phyloP scores from a whole-genome alignment of 1,140 invertebrate species.

The Monomorium pharaonis region DNA sequence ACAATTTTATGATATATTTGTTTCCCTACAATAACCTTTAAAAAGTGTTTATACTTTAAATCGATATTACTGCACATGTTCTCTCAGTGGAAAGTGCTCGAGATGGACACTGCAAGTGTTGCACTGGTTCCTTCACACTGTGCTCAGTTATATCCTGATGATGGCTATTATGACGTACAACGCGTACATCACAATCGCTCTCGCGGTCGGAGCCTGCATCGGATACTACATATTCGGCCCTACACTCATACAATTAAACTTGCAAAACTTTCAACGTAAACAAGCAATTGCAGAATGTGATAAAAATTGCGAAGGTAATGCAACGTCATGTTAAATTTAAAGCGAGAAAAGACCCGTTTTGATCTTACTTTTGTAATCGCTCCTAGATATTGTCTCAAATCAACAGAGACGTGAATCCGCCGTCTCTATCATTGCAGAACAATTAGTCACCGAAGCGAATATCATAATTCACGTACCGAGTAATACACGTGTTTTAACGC shows the following conservation, averaged over 20 bases:
- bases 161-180: slow-evolving; percentile 96
- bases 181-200: slow-evolving; percentile 91
- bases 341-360: not conserved
- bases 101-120: slow-evolving; percentile 79
- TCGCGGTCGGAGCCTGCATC: slow-evolving; percentile 91
- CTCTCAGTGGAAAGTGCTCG: slow-evolving; percentile 66
- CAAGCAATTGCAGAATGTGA: slow-evolving; percentile 73
- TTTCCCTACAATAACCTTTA: not conserved
- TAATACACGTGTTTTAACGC: not conserved
- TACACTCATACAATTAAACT: slow-evolving; percentile 75
- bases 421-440: slow-evolving; percentile 75
- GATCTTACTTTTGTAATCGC: not conserved
- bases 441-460: slow-evolving; percentile 74
- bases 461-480: slow-evolving; percentile 71
- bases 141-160: slow-evolving; percentile 94
- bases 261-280: slow-evolving; percentile 69
- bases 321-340: slow-evolving; percentile 10
- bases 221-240: slow-evolving; percentile 89
- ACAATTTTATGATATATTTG: not conserved
- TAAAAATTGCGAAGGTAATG: slow-evolving; percentile 78
- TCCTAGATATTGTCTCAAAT: slow-evolving; percentile 73
- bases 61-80: no score
- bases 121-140: slow-evolving; percentile 84
- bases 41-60: slow-evolving; percentile 18
- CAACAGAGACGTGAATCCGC: slow-evolving; percentile 74